Evolutionary conservation across 2,113 vertebrate species (phyloP).

Genomic region (Ceyx margarethae): DNA sequence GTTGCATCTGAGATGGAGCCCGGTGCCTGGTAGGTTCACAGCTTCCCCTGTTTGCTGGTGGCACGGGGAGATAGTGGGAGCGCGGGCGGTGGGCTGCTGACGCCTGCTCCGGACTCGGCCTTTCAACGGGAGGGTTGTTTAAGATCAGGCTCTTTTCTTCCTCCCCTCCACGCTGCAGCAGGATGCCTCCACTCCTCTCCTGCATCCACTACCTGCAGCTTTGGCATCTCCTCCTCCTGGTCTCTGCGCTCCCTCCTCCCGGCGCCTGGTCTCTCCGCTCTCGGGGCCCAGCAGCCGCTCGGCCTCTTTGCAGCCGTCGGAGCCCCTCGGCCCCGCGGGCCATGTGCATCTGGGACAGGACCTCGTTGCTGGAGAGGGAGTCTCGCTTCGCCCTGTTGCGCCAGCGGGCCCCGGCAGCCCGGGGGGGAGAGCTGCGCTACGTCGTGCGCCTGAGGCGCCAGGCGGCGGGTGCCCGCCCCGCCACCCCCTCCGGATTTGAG

Average conservation of each 20-base stretch:
- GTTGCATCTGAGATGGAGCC: constrained; percentile 67
- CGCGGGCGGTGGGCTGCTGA: background rate
- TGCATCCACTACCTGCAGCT: constrained; percentile 68
- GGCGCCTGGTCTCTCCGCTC: constrained; percentile 66
- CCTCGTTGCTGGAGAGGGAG: constrained; percentile 63
- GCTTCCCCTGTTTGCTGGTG: background rate
- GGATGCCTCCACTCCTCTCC: constrained; percentile 68
- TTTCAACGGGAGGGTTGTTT: background rate
- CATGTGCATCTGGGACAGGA: constrained; percentile 77
- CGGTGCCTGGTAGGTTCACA: constrained; percentile 72
- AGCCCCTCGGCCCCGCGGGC: constrained; percentile 63
- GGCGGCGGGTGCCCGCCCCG: constrained; percentile 52
- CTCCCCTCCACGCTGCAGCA: background rate
- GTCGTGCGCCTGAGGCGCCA: constrained; percentile 69
- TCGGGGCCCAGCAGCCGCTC: constrained; percentile 53
- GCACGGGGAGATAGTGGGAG: background rate
- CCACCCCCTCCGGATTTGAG: constrained; percentile 78
- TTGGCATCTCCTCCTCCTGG: constrained; percentile 73
- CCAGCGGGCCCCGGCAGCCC: background rate
- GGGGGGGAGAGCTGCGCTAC: constrained; percentile 25
- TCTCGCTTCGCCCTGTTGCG: background rate
- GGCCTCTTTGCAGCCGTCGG: constrained; percentile 75
- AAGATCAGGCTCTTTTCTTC: background rate
- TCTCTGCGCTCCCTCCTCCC: constrained; percentile 54
- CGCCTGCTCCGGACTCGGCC: background rate